Evolutionary conservation across 2,888 invertebrate species (phyloP), one percentile per base, ranked within the genome.

Genomic region (Rhopalosiphum nymphaeae): DNA sequence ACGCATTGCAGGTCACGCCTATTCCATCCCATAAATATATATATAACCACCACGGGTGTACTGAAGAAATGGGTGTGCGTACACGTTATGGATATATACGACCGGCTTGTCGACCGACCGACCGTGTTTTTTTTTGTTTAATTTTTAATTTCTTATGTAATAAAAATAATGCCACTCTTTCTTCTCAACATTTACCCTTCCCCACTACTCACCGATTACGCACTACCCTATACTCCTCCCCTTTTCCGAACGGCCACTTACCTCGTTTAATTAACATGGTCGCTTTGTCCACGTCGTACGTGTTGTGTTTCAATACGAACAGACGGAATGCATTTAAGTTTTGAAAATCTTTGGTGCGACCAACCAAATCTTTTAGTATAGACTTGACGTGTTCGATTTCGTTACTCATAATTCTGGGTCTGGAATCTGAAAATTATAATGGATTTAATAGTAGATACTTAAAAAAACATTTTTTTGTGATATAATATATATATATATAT

Each of bases 231-330:
- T 16, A 21, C 78, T 36, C 78, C 11, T 21, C 78, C 86, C 29
- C 86, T 13, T 46, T 29, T 21, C 26, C 16, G 46, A 29, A n/a
- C n/a, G 5, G 86, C 36, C 49, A 46, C 86, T 84, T 61, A 94
- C 93, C 93, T 90, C 61, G 93, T 91, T 94, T 94, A n/a, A 94
- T 94, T 29, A 85, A 86, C 61, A 61, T 85, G 61, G 86, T 89
- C 78, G 93, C 93, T 86, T 94, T 90, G 85, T 94, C 93, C 61
- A 94, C 93, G 61, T 94, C 90, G 90, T 85, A 94, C 86, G 92
- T 92, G 86, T 86, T 86, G 49, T 90, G 89, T 42, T 90, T 86
- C 90, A 94, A 61, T 21, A 90, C 29, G 90, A 94, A 86, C 86
- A 94, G 93, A 36, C 93, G 93, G 86, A 94, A 94, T 42, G 90